Base-by-base conservation (phyloP, 2,888 invertebrate species). In the Eupithecia subumbrata region DNA sequence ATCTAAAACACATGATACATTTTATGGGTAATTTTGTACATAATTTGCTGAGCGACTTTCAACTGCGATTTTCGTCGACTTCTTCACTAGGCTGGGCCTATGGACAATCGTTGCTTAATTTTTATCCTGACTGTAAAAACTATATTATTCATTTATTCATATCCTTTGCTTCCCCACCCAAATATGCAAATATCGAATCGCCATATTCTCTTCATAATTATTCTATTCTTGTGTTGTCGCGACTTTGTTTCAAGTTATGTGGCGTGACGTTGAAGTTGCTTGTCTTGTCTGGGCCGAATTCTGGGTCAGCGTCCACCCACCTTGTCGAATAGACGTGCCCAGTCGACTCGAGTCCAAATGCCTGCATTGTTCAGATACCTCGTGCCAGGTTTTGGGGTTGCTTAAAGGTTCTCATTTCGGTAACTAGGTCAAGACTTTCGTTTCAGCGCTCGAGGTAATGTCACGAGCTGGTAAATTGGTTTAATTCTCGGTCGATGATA, bases 241-340 rank as follows among this genome's bases (percentile, higher is more conserved):
- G 25, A 60, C 5, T 11, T 60, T 25, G 12, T 60, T 25, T 60
- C 25, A 60, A 60, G 60, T 60, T 25, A 14, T 60, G 25, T 67
- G 40, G 16, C 60, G 30, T 64, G 60, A 71, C 73, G 56, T 73
- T 68, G 60, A 71, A 67, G 73, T 45, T 72, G 75, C 77, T 76
- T 40, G 43, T 43, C 77, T 76, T 40, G 43, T 43, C 68, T 72
- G 73, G 74, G 43, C 69, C 64, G 71, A 74, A 77, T 78, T 76
- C 79, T 81, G 74, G 80, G 81, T 79, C 79, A 75, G 72, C 74
- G 22, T 69, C 78, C 79, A 79, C 81, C 81, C 80, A 81, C 80
- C 75, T 73, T 73, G 76, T 78, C 73, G 64, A 75, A 77, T 79
- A 76, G 75, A 77, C 66, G 75, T 76, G 37, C 69, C 75, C 74